Evolutionary conservation across 2,797 vertebrate genomes (phyloP), one percentile per base, ranked within the genome.

Genomic region (Neostethus bicornis): DNA sequence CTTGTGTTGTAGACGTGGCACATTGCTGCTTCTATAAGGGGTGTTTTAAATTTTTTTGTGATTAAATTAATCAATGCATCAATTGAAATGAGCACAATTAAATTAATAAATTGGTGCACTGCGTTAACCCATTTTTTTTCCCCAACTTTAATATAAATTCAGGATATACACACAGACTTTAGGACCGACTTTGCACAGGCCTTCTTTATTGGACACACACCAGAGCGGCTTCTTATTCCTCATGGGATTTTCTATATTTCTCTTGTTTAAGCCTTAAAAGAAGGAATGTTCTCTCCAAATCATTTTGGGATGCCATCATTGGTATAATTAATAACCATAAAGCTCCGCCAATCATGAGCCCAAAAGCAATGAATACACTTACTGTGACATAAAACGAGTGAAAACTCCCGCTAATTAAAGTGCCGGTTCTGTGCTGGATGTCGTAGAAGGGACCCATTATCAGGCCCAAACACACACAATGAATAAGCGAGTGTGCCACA

Each of bases 261-360:
- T 68, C 81, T 72, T 70, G 60, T 80, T 79, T 51, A 60, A 55
- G 69, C 28, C 58, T 48, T 66, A 62, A n/a, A 71, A 82, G 75
- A 64, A 69, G 75, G 61, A 55, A 66, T 71, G 39, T 71, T 85
- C 47, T 14, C 65, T 74, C 79, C 61, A 72, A 85, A 90, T 85
- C 66, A 48, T 62, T 86, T 81, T 2, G 67, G 55, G 70, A 76
- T 54, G 47, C 72, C 62, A 13, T 70, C 70, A 19, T 72, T 80
- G 41, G 62, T 84, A 71, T 89, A 83, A 87, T 81, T 85, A 89
- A 87, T 79, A 70, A 76, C 85, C 86, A 79, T 87, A 76, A 81
- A 84, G 70, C 77, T 53, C 71, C 50, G 65, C 80, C 82, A 80
- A 85, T 81, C 73, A 62, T 7, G 59, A 61, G 61, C 26, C 68